Percentiles rank a stretch among this genome's conserved stretches.
phyloP scores from a whole-genome alignment of 2,113 vertebrate genomes.

The Callopanchax toddi region DNA sequence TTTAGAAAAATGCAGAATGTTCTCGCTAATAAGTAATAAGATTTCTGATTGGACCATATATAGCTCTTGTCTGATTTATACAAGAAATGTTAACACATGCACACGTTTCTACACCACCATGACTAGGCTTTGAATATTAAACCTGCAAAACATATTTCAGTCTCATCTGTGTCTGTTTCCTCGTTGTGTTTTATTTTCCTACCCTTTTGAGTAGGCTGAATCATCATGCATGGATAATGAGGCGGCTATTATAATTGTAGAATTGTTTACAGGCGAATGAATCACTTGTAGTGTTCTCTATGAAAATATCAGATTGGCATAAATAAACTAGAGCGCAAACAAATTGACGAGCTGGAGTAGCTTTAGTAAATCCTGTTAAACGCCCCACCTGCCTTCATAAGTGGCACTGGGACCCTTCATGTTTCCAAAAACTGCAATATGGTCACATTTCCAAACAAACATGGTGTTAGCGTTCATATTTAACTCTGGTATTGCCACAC shows the following conservation, averaged over 20 bases:
- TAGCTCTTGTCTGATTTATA: not conserved
- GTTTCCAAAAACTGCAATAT: not conserved
- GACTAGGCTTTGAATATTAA: slow-evolving; percentile 37
- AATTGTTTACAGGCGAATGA: slow-evolving; percentile 55
- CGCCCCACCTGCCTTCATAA: too few species aligned
- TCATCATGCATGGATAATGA: slow-evolving; percentile 50
- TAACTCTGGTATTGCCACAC: not conserved
- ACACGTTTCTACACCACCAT: slow-evolving; percentile 3
- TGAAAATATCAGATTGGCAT: slow-evolving; percentile 28
- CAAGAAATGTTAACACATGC: not conserved
- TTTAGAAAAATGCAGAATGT: too few species aligned
- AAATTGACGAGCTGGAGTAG: too few species aligned
- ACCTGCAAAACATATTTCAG: slow-evolving; percentile 34
- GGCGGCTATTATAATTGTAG: slow-evolving; percentile 42
- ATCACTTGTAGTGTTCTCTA: slow-evolving; percentile 29
- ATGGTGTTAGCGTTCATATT: too few species aligned
- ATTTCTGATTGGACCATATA: not conserved
- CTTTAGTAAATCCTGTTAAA: slow-evolving; percentile 16
- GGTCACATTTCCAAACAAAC: too few species aligned
- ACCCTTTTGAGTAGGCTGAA: slow-evolving; percentile 31
- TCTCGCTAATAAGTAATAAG: too few species aligned
- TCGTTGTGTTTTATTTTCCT: slow-evolving; percentile 26
- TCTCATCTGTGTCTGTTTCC: slow-evolving; percentile 23
- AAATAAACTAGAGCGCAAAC: slow-evolving; percentile 37
- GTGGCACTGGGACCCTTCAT: not conserved